phyloP scores from a whole-genome alignment of 2,888 invertebrate genomes.

The Acrocyrtus sp. region DNA sequence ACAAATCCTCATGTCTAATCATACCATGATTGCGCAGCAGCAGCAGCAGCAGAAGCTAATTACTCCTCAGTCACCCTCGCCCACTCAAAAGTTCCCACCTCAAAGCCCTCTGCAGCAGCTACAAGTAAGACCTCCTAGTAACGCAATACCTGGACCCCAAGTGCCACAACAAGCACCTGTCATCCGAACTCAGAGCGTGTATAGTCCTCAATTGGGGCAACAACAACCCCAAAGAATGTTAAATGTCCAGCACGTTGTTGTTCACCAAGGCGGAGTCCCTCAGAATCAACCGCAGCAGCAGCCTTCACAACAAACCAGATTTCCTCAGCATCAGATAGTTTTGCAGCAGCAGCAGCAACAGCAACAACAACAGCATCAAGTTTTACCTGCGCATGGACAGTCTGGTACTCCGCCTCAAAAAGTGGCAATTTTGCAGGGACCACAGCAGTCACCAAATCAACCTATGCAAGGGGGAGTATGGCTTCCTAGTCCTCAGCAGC shows the following conservation, averaged over 20 bases:
- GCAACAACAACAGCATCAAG: too few relatives aligned
- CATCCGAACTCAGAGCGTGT: constrained; percentile 61
- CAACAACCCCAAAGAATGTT: constrained; percentile 47
- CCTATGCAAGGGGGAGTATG: constrained; percentile 18
- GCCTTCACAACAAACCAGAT: constrained; percentile 39
- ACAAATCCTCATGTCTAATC: constrained; percentile 27
- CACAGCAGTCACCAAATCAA: constrained; percentile 40
- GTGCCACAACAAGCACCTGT: constrained; percentile 42
- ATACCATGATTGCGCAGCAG: constrained; percentile 2
- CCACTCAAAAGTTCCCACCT: constrained; percentile 50
- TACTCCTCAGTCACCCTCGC: constrained; percentile 36
- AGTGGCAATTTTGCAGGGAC: constrained; percentile 47
- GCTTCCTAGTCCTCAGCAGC: constrained; percentile 35
- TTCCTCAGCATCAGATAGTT: constrained; percentile 55
- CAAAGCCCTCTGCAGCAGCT: constrained; percentile 45
- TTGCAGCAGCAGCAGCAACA: too few relatives aligned
- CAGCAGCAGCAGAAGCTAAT: constrained; percentile 47
- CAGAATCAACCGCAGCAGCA: too few relatives aligned
- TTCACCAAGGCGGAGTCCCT: constrained; percentile 55
- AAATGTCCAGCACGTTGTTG: constrained; percentile 61
- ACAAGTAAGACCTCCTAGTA: constrained; percentile 53
- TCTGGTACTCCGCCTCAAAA: constrained; percentile 31
- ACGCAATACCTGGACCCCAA: constrained; percentile 51
- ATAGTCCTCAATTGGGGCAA: constrained; percentile 59
- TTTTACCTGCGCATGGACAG: constrained; percentile 12